Evolutionary conservation across 2,113 vertebrate genomes (phyloP).

Genomic region (Nibea albiflora): DNA sequence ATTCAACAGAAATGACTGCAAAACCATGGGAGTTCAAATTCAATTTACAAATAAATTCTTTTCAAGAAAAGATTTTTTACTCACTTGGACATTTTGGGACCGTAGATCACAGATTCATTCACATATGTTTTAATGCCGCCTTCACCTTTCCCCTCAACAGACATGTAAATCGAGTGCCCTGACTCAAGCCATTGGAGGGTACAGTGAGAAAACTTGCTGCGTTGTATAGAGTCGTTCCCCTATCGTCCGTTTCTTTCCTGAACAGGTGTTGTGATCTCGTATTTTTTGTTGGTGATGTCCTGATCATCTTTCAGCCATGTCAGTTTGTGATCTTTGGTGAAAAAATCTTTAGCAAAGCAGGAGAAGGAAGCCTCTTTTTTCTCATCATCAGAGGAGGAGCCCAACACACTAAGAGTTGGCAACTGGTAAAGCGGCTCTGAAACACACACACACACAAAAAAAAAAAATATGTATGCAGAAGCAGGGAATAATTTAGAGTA

Average conservation of each 20-base stretch:
- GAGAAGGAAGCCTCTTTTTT: conserved; percentile 46
- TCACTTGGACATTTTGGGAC: neutral
- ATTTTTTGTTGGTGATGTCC: neutral
- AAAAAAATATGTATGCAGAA: conserved; percentile 69
- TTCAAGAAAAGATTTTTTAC: conserved; percentile 14
- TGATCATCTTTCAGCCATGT: conserved; percentile 61
- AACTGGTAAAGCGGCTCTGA: conserved; percentile 1
- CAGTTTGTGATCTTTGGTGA: conserved; percentile 57
- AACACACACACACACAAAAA: conserved; percentile 63
- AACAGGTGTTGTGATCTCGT: neutral
- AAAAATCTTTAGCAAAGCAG: conserved; percentile 81
- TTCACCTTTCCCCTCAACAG: conserved; percentile 9
- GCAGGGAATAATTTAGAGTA: conserved; percentile 43
- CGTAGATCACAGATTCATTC: neutral
- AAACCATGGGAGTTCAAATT: neutral
- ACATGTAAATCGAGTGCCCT: neutral
- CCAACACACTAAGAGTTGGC: conserved; percentile 59
- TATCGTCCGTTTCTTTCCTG: fast-evolving
- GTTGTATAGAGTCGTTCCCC: neutral
- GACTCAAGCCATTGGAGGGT: fast-evolving
- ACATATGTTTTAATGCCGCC: fast-evolving
- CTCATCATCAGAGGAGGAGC: conserved; percentile 24
- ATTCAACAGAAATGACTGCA: neutral
- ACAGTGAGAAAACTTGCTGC: conserved; percentile 72
- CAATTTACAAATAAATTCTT: fast-evolving